These are phyloP conservation scores for Hirundichthys speculiger DNA, from an alignment of 2,113 vertebrate species.

Conservation along the genomic window DNA sequence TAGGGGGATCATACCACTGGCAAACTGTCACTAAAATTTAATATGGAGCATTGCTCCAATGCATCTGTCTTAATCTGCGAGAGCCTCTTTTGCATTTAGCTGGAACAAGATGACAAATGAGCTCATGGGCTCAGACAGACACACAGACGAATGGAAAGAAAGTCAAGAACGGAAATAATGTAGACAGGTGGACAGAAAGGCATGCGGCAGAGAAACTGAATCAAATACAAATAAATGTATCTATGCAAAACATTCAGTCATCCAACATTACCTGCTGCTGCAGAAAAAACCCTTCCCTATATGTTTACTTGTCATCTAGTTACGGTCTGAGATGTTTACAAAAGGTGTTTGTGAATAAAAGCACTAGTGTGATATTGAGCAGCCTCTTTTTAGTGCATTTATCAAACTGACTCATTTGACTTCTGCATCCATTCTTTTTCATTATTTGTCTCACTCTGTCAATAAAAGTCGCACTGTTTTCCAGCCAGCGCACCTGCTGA, in stretches of 20 bases:
- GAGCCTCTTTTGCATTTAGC: slow-evolving; percentile 44
- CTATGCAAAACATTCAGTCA: slow-evolving; percentile 10
- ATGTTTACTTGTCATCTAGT: slow-evolving; percentile 4
- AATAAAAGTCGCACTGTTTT: slow-evolving; percentile 32
- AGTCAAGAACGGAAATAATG: background rate
- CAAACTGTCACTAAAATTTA: slow-evolving; percentile 39
- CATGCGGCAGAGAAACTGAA: slow-evolving; percentile 3
- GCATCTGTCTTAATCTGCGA: slow-evolving; percentile 52
- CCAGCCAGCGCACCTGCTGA: slow-evolving; percentile 25
- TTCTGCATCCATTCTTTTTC: slow-evolving; percentile 25
- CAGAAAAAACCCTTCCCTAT: slow-evolving; percentile 8
- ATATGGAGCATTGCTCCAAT: slow-evolving; percentile 54
- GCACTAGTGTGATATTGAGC: background rate
- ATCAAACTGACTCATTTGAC: slow-evolving; percentile 32
- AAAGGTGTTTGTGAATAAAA: background rate
- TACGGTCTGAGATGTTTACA: background rate
- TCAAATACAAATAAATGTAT: slow-evolving; percentile 12
- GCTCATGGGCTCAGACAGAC: background rate
- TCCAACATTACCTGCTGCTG: slow-evolving; percentile 9
- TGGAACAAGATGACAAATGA: slow-evolving; percentile 22
- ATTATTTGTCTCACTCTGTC: slow-evolving; percentile 30
- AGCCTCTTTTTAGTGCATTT: slow-evolving; percentile 24
- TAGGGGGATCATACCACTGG: slow-evolving; percentile 55
- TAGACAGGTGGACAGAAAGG: background rate
- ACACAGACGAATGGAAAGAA: background rate